A percentile compares a stretch with the other conserved stretches of the same genome.
Conservation (phyloP, 2,888 invertebrate species). For the Timema cristinae region DNA sequence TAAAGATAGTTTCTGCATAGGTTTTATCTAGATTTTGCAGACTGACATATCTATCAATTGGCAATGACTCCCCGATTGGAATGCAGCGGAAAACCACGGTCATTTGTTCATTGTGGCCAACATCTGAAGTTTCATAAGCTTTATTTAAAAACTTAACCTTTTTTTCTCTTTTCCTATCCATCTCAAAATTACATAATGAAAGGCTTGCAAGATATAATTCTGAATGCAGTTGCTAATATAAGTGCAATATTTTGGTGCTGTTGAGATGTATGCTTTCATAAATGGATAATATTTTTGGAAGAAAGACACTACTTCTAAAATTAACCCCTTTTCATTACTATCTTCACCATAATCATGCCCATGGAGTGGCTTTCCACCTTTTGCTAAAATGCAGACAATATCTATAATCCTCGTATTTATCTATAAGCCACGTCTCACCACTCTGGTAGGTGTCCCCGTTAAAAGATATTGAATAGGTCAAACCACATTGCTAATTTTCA, state of each 20-base stretch:
- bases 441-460: no score
- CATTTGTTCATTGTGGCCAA: slow-evolving; percentile 1
- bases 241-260: neutral
- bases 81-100: slow-evolving; percentile 6
- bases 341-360: neutral
- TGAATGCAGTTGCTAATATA: neutral
- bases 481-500: no score
- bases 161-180: neutral
- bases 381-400: neutral
- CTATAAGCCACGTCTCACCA: no score
- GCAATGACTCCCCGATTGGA: neutral
- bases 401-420: no score
- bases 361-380: neutral
- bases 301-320: neutral
- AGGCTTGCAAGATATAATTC: neutral
- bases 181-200: neutral
- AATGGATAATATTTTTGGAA: slow-evolving; percentile 7
- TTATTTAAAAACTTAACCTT: neutral
- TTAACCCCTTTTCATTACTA: neutral
- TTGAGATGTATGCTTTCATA: neutral
- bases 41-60: neutral
- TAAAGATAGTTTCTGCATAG: slow-evolving; percentile 9
- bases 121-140: neutral
- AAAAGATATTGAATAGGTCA: no score
- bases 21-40: neutral